Conservation (phyloP, 2,888 invertebrate genomes). For the Drosophila affinis region DNA sequence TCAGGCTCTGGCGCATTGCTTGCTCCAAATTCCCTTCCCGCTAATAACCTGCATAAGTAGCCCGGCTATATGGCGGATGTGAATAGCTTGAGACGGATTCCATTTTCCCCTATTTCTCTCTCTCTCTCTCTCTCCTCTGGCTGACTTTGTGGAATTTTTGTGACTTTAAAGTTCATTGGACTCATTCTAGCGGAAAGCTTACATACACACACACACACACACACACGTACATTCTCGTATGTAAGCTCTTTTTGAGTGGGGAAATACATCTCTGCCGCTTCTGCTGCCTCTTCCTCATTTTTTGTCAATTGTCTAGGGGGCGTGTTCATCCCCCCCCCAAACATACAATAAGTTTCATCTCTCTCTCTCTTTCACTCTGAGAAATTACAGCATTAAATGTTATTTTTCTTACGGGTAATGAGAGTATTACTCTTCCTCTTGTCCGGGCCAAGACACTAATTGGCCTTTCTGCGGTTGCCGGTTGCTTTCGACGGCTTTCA, state of each 20-base stretch:
- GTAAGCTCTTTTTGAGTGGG: constrained; percentile 37
- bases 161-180: constrained; percentile 67
- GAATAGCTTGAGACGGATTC: constrained; percentile 29
- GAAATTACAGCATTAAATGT: constrained; percentile 59
- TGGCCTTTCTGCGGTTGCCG: constrained; percentile 48
- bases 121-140: constrained; percentile 9
- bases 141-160: constrained; percentile 41
- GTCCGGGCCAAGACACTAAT: constrained; percentile 54
- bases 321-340: constrained; percentile 16
- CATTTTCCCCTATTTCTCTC: background rate
- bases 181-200: constrained; percentile 55
- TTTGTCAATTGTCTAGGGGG: constrained; percentile 62
- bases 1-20: constrained; percentile 46
- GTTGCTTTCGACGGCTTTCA: constrained; percentile 22
- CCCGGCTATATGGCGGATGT: constrained; percentile 37
- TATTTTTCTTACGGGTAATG: constrained; percentile 15
- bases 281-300: constrained; percentile 14
- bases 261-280: constrained; percentile 6
- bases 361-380: constrained; percentile 12
- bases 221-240: constrained; percentile 49
- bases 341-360: constrained; percentile 3
- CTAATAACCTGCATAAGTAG: constrained; percentile 64
- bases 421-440: constrained; percentile 26
- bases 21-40: constrained; percentile 75
- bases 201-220: constrained; percentile 11